These are phyloP conservation scores for Mus caroli DNA, from an alignment of 2,797 vertebrate genomes.

Conservation along the genomic window DNA sequence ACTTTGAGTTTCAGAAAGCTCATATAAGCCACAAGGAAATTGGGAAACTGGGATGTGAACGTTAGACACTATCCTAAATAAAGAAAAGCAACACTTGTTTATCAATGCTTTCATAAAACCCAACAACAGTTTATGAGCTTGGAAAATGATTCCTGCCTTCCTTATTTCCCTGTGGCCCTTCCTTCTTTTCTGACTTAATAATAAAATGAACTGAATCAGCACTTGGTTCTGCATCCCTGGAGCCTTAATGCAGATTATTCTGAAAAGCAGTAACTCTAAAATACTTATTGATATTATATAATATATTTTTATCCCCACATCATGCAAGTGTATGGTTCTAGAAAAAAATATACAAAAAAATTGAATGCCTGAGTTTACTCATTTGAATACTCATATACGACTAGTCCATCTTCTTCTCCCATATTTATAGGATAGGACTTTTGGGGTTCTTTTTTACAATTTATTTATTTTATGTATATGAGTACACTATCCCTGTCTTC, in stretches of 20 bases:
- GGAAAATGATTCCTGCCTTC: background rate
- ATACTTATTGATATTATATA: background rate
- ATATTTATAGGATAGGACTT: background rate
- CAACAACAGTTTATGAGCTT: background rate
- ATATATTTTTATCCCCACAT: background rate
- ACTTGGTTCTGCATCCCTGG: background rate
- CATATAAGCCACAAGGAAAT: background rate
- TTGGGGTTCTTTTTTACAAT: background rate
- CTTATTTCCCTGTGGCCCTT: background rate
- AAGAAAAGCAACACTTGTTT: background rate
- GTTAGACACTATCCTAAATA: background rate
- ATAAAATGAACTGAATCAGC: background rate
- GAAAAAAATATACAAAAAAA: constrained; percentile 45
- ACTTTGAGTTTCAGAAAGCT: background rate
- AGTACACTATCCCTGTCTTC: too few relatives aligned
- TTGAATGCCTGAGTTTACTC: background rate
- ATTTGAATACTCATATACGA: background rate
- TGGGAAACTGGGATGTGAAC: background rate
- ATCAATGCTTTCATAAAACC: background rate
- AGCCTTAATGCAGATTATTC: background rate
- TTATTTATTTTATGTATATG: too few relatives aligned
- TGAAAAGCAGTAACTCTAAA: constrained; percentile 26
- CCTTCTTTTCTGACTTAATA: constrained; percentile 18
- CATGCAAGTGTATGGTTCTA: background rate
- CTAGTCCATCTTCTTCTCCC: background rate